Evolutionary conservation across 2,113 vertebrate genomes (phyloP).

Genomic region (Anguilla japonica): DNA sequence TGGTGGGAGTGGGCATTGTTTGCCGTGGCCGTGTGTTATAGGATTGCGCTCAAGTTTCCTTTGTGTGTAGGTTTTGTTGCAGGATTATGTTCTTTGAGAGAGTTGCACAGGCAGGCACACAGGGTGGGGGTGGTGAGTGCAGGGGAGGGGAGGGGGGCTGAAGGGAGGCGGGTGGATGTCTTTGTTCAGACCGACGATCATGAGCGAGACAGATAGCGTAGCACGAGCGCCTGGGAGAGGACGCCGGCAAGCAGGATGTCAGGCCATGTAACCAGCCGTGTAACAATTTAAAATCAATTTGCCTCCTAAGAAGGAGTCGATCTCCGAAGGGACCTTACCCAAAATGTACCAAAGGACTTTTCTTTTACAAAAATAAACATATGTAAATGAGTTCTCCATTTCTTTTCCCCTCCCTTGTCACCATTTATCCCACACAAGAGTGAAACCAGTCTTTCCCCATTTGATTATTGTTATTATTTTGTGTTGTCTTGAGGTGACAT

Average conservation of each 20-base stretch:
- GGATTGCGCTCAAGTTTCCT: conserved; percentile 79
- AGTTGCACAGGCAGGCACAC: conserved; percentile 68
- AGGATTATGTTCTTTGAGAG: conserved; percentile 79
- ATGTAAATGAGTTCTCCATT: conserved; percentile 53
- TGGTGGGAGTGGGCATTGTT: conserved; percentile 70
- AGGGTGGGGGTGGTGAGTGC: conserved; percentile 67
- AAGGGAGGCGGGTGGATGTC: conserved; percentile 54
- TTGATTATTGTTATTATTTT: conserved; percentile 1
- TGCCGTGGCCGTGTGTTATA: conserved; percentile 71
- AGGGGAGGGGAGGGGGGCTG: conserved; percentile 25
- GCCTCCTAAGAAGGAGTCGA: conserved; percentile 63
- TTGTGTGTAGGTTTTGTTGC: conserved; percentile 77
- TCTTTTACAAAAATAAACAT: conserved; percentile 37
- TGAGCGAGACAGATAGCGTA: conserved; percentile 67
- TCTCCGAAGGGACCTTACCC: conserved; percentile 46
- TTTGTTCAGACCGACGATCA: conserved; percentile 68
- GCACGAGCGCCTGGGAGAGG: conserved; percentile 25
- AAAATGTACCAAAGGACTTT: conserved; percentile 53
- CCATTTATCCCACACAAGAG: not conserved
- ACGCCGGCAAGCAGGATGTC: conserved; percentile 59
- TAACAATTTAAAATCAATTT: conserved; percentile 76
- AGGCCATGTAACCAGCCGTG: conserved; percentile 69
- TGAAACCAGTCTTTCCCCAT: not conserved
- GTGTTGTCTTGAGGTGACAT: not conserved
- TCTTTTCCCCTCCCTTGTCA: conserved; percentile 17